Base-by-base conservation (phyloP, 2,888 invertebrate species). In the Sinelater perroti region DNA sequence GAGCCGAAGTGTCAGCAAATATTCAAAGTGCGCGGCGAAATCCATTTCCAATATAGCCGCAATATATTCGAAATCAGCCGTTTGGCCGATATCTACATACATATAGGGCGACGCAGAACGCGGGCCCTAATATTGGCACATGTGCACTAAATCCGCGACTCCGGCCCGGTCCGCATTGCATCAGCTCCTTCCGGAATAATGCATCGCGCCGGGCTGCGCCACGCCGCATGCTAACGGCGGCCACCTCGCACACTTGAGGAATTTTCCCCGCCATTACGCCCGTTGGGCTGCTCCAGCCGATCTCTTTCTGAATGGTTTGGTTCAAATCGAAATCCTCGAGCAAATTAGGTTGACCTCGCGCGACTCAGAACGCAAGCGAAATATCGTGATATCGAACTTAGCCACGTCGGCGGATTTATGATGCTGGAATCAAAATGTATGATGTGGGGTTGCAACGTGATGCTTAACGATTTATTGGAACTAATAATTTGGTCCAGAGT, bases 11-110 rank as follows among this genome's bases (percentile, higher is more conserved):
- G 44, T 53, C 40, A 58, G 52, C 44, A 47, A 52, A 52, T 57
- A 57, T 57, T 52, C 57, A 52, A 57, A 52, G 46, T 47, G 42
- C 44, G 35, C 50, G 36, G 38, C 30, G 36, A 38, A 47, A 58
- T 53, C 53, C 36, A 45, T 53, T 53, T 53, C 45, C 53, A 46
- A 53, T 53, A 53, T 53, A 36, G 45, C 35, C 18, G 8, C 53
- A 46, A 53, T 58, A 58, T 56, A 50, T 31, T 47, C 38, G 20
- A 46, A 42, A 42, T 50, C 40, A 56, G 38, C 28, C 35, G 18
- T 55, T 47, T 13, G 47, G 30, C 13, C 24, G 40, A 46, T 38
- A 55, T 47, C 46, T 55, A 40, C 55, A 55, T 55, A 55, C 55
- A 55, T 55, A 55, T 47, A 31, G 47, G 33, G 47, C 36, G n/a